phyloP scores from a whole-genome alignment of 2,888 invertebrate species.

The Drosophila meridiana region DNA sequence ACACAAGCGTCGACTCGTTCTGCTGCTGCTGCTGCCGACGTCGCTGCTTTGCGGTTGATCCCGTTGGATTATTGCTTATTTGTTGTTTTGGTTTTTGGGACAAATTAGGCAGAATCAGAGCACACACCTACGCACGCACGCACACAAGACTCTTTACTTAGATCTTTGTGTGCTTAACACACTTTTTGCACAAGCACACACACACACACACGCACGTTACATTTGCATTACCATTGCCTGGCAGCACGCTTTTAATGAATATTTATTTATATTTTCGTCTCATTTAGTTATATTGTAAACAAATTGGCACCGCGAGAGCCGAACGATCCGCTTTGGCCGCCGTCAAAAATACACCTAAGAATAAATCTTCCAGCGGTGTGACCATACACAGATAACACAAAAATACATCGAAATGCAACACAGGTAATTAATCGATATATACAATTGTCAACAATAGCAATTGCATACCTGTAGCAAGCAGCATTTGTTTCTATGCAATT shows the following conservation, averaged over 20 bases:
- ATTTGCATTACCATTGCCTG: constrained; percentile 31
- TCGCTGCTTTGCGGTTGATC: constrained; percentile 24
- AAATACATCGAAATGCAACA: constrained; percentile 8
- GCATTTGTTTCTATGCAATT: constrained; percentile 9
- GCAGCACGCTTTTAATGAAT: constrained; percentile 24
- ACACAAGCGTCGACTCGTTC: constrained; percentile 24
- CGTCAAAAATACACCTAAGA: constrained; percentile 41
- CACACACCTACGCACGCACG: constrained; percentile 26
- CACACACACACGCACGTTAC: constrained; percentile 46
- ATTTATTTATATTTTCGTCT: constrained; percentile 45
- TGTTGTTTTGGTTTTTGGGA: constrained; percentile 27
- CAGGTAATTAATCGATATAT: not conserved
- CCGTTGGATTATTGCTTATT: constrained; percentile 27
- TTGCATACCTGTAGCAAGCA: constrained; percentile 33
- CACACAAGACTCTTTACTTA: constrained; percentile 23
- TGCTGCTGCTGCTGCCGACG: constrained; percentile 16
- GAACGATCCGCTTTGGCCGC: constrained; percentile 16
- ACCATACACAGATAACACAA: not conserved
- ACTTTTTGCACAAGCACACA: constrained; percentile 39
- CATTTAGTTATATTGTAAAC: constrained; percentile 42
- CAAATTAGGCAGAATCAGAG: constrained; percentile 15
- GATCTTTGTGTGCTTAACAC: constrained; percentile 40
- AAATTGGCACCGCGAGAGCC: constrained; percentile 29
- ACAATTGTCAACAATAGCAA: not conserved
- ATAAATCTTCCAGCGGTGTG: constrained; percentile 22